phyloP scores from a whole-genome alignment of 2,113 vertebrate species.

The Oryzias celebensis region DNA sequence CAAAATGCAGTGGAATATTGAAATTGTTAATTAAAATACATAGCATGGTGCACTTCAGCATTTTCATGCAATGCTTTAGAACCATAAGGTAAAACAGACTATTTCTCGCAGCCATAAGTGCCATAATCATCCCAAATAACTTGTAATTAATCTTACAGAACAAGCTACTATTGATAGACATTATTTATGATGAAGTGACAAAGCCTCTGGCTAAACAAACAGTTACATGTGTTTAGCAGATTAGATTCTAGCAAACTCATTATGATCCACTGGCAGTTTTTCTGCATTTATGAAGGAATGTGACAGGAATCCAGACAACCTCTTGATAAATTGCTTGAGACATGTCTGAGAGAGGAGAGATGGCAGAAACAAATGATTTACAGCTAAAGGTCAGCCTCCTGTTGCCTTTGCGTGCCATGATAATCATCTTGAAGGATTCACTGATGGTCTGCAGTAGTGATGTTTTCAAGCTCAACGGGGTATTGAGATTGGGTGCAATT shows the following conservation, averaged over 20 bases:
- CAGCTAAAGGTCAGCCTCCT: slow-evolving; percentile 28
- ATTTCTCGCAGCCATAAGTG: too few species aligned
- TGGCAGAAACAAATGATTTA: slow-evolving; percentile 14
- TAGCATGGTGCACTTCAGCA: too few species aligned
- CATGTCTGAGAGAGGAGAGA: background rate
- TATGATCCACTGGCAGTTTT: background rate
- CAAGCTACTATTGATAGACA: slow-evolving; percentile 3
- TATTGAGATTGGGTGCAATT: slow-evolving; percentile 16
- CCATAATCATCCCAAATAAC: too few species aligned
- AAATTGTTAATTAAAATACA: too few species aligned
- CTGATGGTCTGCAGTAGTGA: slow-evolving; percentile 2
- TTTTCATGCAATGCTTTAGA: too few species aligned
- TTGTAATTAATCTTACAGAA: background rate
- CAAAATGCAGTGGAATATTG: too few species aligned
- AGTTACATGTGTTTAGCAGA: background rate
- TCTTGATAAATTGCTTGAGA: slow-evolving; percentile 14
- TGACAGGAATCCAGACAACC: slow-evolving; percentile 9
- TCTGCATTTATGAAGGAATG: slow-evolving; percentile 1
- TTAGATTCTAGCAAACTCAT: slow-evolving; percentile 4
- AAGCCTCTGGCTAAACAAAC: slow-evolving; percentile 11
- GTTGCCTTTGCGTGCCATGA: background rate
- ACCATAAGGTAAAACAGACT: too few species aligned
- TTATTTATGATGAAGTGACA: background rate
- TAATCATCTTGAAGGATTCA: slow-evolving; percentile 12
- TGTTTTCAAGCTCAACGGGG: slow-evolving; percentile 14